These are phyloP conservation scores for Apis dorsata DNA, from an alignment of 1,140 invertebrate genomes.

Conservation along the genomic window DNA sequence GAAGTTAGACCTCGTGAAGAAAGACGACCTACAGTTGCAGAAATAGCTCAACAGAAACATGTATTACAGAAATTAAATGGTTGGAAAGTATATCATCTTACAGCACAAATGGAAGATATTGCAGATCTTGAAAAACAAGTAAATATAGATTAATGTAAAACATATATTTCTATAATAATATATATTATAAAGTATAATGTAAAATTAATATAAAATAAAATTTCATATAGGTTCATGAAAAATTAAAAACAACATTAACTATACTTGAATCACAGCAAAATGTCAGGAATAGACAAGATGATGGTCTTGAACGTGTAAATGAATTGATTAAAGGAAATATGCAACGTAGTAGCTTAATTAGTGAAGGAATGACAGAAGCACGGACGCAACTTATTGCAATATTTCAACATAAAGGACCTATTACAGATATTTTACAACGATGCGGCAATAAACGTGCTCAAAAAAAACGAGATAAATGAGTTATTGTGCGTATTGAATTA, in stretches of 20 bases:
- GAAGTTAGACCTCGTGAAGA: slow-evolving; percentile 95
- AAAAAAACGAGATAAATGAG: slow-evolving; percentile 89
- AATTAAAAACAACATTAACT: slow-evolving; percentile 84
- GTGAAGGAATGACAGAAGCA: slow-evolving; percentile 94
- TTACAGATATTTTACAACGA: slow-evolving; percentile 92
- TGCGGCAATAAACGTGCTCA: slow-evolving; percentile 94
- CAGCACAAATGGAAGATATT: slow-evolving; percentile 95
- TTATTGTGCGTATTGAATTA: slow-evolving; percentile 30
- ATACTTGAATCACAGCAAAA: slow-evolving; percentile 84
- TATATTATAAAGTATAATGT: not conserved
- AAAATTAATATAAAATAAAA: slow-evolving; percentile 39
- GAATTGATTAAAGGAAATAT: slow-evolving; percentile 95
- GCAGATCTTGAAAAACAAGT: slow-evolving; percentile 83
- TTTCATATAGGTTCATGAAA: slow-evolving; percentile 81
- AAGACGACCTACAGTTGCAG: slow-evolving; percentile 89
- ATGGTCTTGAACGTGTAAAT: slow-evolving; percentile 86
- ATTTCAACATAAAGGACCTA: slow-evolving; percentile 93
- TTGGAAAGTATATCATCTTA: slow-evolving; percentile 96
- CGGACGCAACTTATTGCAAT: slow-evolving; percentile 92
- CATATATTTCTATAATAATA: not conserved
- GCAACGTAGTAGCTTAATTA: slow-evolving; percentile 95
- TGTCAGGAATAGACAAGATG: slow-evolving; percentile 82
- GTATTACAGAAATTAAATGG: slow-evolving; percentile 94
- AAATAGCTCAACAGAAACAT: slow-evolving; percentile 93
- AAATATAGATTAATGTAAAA: slow-evolving; percentile 65